Conservation (phyloP, 2,113 vertebrate species). For the Seriola aureovittata region DNA sequence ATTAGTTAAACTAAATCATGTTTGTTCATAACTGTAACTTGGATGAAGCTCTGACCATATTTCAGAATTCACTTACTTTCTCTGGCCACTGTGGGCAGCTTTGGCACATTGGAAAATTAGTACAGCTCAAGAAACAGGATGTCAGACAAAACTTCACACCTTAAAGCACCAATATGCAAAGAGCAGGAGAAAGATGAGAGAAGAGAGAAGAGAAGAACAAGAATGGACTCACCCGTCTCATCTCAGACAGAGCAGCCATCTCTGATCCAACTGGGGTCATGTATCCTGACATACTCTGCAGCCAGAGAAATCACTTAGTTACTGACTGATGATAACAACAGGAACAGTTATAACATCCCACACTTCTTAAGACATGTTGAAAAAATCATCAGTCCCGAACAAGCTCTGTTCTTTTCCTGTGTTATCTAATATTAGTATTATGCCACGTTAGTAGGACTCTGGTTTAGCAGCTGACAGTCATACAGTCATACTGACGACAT, state of each 20-base stretch:
- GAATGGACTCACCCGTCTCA: constrained; percentile 89
- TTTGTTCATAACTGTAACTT: too few species aligned
- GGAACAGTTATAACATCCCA: not conserved
- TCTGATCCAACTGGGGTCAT: constrained; percentile 91
- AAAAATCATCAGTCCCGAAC: not conserved
- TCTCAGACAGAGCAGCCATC: constrained; percentile 89
- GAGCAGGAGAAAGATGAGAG: not conserved
- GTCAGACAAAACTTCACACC: not conserved
- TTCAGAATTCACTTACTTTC: too few species aligned
- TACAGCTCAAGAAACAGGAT: not conserved
- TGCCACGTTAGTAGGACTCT: not conserved
- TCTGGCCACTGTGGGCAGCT: not conserved
- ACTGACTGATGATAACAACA: not conserved
- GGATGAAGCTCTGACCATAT: too few species aligned
- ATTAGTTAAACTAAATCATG: too few species aligned
- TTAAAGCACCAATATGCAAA: not conserved
- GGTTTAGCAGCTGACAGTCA: too few species aligned
- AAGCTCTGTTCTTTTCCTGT: not conserved
- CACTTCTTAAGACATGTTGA: not conserved
- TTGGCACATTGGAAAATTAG: not conserved
- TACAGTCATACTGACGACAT: too few species aligned
- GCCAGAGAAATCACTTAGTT: constrained; percentile 28
- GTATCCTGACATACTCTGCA: constrained; percentile 91
- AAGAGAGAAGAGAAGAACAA: not conserved
- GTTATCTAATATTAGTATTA: not conserved